Evolutionary conservation across 2,888 invertebrate species (phyloP), one percentile per base, ranked within the genome.

Genomic region (Heteropelma amictum): DNA sequence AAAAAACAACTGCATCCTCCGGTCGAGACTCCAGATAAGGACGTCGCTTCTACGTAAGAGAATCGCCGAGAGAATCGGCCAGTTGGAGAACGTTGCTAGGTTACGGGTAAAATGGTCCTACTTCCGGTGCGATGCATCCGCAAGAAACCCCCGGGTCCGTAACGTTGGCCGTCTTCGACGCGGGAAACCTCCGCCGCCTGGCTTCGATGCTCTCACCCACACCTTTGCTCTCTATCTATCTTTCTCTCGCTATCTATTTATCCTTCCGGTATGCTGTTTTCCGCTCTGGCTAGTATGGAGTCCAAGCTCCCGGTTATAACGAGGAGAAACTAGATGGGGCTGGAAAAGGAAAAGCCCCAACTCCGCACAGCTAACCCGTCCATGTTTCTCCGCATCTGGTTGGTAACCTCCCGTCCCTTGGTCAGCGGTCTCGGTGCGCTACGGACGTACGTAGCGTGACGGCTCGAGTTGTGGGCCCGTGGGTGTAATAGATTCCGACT

Each of bases 391-490:
- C 17, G 51, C 28, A 12, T 68, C 63, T 63, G 68, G 63, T 75
- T 75, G 35, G 38, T 63, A 72, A 72, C 71, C 75, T 76, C 70
- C 70, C 58, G 75, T 63, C 54, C 72, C 76, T 76, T 78, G 78
- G 78, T 78, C 76, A 78, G 76, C 73, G 61, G 64, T 70, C 72
- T 64, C 53, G 68, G 65, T 69, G 73, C 61, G 28, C 60, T 58
- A 61, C 42, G 63, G 51, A 78, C 65, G 77, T 75, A 80, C 77
- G 80, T 80, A 77, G 78, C 80, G 78, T 81, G 80, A 81, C 81
- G 77, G 56, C 26, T 40, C 71, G 74, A 80, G 73, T 79, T 79
- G 79, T 77, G 72, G 78, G 72, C 76, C 77, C 76, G 72, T 63
- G 75, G 76, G 69, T 77, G 77, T 77, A 80, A 81, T 80, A 81